These are phyloP conservation scores for Microcebus lehilahytsara DNA, from an alignment of 2,113 vertebrate species.

Conservation along the genomic window DNA sequence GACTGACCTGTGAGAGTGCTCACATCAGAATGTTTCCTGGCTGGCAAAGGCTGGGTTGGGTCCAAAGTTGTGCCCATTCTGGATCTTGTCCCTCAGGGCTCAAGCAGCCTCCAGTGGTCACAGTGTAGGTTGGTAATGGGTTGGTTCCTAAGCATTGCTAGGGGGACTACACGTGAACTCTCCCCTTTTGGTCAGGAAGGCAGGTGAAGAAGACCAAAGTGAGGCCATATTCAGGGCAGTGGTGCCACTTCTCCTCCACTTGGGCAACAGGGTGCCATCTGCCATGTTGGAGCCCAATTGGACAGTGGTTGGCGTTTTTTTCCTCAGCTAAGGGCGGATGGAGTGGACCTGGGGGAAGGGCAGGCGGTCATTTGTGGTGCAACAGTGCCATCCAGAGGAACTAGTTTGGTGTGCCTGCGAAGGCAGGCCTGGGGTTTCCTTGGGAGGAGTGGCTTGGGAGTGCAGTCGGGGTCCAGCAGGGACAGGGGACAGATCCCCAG, in stretches of 20 bases:
- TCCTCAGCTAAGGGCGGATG: neutral
- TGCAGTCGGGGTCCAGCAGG: neutral
- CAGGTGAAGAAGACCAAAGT: neutral
- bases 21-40: neutral
- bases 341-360: neutral
- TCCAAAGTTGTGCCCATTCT: too few species aligned
- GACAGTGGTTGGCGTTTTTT: neutral
- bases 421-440: neutral
- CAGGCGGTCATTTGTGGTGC: neutral
- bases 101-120: neutral
- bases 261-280: neutral
- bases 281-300: neutral
- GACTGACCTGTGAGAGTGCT: neutral
- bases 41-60: neutral
- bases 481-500: neutral
- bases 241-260: neutral
- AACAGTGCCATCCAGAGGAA: neutral
- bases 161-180: too few species aligned
- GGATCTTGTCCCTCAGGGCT: too few species aligned
- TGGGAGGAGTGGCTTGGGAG: neutral
- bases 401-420: accelerated
- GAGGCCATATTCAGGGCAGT: neutral
- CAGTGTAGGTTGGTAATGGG: neutral
- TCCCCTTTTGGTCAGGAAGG: neutral
- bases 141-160: too few species aligned